A percentile compares a stretch with the other conserved stretches of the same genome.
These are phyloP conservation scores for Luehdorfia chinensis DNA, from an alignment of 1,140 invertebrate species.

Conservation along the genomic window DNA sequence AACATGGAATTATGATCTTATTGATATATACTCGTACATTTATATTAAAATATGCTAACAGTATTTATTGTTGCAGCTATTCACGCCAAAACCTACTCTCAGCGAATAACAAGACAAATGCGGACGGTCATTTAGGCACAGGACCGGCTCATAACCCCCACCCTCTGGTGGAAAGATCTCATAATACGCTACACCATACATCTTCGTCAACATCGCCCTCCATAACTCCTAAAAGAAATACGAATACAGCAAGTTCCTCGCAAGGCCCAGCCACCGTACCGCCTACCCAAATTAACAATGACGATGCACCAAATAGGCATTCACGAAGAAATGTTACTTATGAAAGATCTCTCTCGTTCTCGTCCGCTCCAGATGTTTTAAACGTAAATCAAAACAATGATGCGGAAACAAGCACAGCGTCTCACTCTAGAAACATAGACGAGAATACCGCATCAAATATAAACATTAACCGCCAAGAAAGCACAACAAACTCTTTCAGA, in stretches of 20 bases:
- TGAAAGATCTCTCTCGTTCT: constrained; percentile 57
- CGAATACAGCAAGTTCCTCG: constrained; percentile 37
- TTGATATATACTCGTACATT: constrained; percentile 11
- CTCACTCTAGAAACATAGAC: constrained; percentile 34
- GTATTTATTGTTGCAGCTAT: constrained; percentile 79
- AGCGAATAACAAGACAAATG: constrained; percentile 81
- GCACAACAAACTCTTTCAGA: constrained; percentile 38
- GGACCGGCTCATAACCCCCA: constrained; percentile 54
- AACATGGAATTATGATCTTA: constrained; percentile 18
- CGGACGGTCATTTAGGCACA: constrained; percentile 63
- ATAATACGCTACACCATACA: constrained; percentile 66
- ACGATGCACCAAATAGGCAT: constrained; percentile 29
- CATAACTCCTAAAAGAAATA: constrained; percentile 61
- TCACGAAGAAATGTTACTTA: constrained; percentile 51
- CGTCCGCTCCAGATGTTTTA: constrained; percentile 75
- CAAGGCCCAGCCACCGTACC: constrained; percentile 27
- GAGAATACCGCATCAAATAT: constrained; percentile 31
- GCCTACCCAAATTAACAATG: constrained; percentile 35
- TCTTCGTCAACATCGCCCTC: constrained; percentile 53
- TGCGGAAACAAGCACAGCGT: constrained; percentile 20
- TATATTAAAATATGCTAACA: neutral
- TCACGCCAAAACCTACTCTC: constrained; percentile 91
- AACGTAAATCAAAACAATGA: constrained; percentile 73
- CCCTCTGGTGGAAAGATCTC: constrained; percentile 67
- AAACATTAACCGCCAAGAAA: constrained; percentile 52